Percentiles rank a stretch among this genome's conserved stretches.
phyloP scores from a whole-genome alignment of 2,888 invertebrate species.

The Eristalis tenax region DNA sequence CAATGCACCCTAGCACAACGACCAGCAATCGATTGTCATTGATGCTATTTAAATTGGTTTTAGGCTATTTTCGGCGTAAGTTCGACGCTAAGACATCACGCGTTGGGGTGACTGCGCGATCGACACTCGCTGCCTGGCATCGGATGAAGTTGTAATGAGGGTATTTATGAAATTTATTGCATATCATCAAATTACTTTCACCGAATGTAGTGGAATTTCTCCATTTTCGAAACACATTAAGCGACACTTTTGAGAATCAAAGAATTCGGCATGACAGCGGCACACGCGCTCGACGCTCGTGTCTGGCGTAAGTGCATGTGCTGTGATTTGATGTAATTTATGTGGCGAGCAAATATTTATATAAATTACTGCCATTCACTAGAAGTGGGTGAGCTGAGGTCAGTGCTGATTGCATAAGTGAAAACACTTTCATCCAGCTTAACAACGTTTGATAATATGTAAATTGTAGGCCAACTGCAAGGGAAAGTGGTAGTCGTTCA shows the following conservation, averaged over 20 bases:
- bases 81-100: slow-evolving; percentile 16
- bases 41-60: slow-evolving; percentile 71
- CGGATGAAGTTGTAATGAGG: slow-evolving; percentile 65
- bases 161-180: slow-evolving; percentile 77
- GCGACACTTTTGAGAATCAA: slow-evolving; percentile 48
- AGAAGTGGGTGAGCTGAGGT: not conserved
- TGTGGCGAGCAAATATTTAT: slow-evolving; percentile 53
- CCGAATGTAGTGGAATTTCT: slow-evolving; percentile 74
- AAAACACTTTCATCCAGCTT: no score
- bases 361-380: slow-evolving; percentile 30
- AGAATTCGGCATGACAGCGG: slow-evolving; percentile 59
- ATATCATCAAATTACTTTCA: slow-evolving; percentile 76
- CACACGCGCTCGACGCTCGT: slow-evolving; percentile 41
- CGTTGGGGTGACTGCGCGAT: slow-evolving; percentile 41
- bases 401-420: not conserved
- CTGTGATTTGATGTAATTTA: slow-evolving; percentile 53
- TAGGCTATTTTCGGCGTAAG: slow-evolving; percentile 63
- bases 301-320: slow-evolving; percentile 36
- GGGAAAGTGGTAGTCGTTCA: no score
- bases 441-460: no score
- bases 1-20: slow-evolving; percentile 48
- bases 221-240: slow-evolving; percentile 51
- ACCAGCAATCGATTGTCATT: slow-evolving; percentile 55
- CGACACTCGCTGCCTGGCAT: slow-evolving; percentile 22
- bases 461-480: no score